These are phyloP conservation scores for Pteria penguin DNA, from an alignment of 2,888 invertebrate genomes.

Conservation along the genomic window DNA sequence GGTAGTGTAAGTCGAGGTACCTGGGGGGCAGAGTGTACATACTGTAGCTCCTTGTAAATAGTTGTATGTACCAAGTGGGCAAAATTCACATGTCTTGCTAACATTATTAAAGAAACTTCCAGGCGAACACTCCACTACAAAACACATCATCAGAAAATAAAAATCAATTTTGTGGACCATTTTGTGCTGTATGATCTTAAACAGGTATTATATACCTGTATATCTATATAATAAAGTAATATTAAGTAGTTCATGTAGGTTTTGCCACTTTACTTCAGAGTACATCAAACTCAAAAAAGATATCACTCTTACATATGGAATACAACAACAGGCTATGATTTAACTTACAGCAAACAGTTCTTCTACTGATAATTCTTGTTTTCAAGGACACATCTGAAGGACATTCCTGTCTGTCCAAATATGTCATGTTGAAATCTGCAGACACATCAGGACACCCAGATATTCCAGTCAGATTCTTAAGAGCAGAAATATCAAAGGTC, in stretches of 20 bases:
- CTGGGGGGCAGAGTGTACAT: conserved; percentile 83
- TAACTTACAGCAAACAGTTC: conserved; percentile 20
- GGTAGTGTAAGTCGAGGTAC: conserved; percentile 49
- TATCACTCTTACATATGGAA: too few species aligned
- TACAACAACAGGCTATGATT: background rate
- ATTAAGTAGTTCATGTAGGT: too few species aligned
- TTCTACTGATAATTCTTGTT: background rate
- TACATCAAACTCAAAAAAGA: too few species aligned
- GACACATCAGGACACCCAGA: conserved; percentile 12
- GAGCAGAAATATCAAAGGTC: background rate
- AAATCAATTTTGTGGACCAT: too few species aligned
- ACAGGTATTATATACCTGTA: too few species aligned
- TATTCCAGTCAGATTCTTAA: background rate
- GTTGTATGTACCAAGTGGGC: conserved; percentile 17
- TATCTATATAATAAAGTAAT: too few species aligned
- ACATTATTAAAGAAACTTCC: conserved; percentile 8
- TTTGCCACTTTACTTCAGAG: too few species aligned
- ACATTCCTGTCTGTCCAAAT: conserved; percentile 1
- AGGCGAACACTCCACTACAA: conserved; percentile 19
- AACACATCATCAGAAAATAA: too few species aligned
- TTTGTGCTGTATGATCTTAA: too few species aligned
- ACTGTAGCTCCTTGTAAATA: conserved; percentile 79
- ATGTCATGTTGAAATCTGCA: background rate
- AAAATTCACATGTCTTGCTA: conserved; percentile 2
- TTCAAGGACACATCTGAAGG: background rate